These are phyloP conservation scores for Meleagris gallopavo DNA, from an alignment of 2,113 vertebrate species.

Conservation along the genomic window DNA sequence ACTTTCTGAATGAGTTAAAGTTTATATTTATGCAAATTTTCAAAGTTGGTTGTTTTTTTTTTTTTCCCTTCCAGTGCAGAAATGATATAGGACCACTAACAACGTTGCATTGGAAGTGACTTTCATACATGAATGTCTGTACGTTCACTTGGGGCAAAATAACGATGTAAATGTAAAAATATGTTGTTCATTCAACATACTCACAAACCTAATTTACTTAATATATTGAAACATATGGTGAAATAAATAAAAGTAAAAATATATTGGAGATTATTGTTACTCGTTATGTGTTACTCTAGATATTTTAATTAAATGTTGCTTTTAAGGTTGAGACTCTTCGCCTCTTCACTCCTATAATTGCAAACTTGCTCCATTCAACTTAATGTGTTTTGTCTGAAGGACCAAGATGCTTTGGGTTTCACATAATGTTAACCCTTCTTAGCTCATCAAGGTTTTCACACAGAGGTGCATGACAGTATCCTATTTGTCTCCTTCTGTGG, in stretches of 20 bases:
- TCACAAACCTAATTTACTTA: not conserved
- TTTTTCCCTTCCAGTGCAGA: not conserved
- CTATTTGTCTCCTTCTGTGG: not conserved
- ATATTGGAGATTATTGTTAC: not conserved
- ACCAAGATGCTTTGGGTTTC: not conserved
- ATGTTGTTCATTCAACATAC: not conserved
- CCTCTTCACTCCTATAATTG: not conserved
- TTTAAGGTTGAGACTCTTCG: not conserved
- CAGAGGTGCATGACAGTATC: not conserved
- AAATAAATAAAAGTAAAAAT: not conserved
- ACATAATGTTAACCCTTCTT: not conserved
- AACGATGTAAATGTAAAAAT: not conserved
- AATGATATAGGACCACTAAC: not conserved
- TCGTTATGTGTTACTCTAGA: too few relatives aligned
- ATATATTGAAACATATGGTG: not conserved
- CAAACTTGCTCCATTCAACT: not conserved
- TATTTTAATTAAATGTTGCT: not conserved
- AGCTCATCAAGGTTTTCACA: not conserved
- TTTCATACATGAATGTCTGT: not conserved
- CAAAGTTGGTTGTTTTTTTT: not conserved
- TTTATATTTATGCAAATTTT: not conserved
- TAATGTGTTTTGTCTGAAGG: not conserved
- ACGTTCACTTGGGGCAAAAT: not conserved
- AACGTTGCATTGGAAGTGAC: not conserved
- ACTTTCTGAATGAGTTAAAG: not conserved